Evolutionary conservation across 2,797 vertebrate genomes (phyloP).

Genomic region (Macropus fuliginosus): DNA sequence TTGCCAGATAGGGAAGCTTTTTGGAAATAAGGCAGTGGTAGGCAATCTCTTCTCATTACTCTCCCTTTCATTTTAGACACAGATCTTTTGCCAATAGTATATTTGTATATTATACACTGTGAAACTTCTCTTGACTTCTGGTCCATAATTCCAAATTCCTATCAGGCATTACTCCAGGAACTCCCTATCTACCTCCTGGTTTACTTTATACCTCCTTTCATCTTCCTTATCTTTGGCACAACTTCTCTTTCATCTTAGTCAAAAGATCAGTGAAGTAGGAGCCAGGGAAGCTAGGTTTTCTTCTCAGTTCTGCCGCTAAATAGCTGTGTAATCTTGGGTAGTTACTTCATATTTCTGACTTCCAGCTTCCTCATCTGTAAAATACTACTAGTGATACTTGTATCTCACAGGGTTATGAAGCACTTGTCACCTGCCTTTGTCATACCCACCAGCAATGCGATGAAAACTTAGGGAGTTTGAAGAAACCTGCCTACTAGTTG

Average conservation of each 20-base stretch:
- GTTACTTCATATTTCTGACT: neutral
- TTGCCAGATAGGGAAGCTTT: neutral
- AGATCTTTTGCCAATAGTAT: neutral
- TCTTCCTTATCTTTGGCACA: neutral
- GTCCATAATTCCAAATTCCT: neutral
- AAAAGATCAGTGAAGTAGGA: neutral
- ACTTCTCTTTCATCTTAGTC: neutral
- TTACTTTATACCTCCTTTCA: neutral
- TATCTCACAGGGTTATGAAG: neutral
- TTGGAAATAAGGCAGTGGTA: neutral
- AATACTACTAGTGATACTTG: neutral
- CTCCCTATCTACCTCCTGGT: neutral
- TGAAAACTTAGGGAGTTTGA: neutral
- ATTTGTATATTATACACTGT: neutral
- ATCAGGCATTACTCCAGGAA: neutral
- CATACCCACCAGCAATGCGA: neutral
- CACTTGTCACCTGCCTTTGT: neutral
- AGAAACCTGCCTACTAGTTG: neutral
- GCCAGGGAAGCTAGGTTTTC: neutral
- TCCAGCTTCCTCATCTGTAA: neutral
- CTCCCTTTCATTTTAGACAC: neutral
- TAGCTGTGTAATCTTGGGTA: neutral
- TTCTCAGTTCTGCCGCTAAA: neutral
- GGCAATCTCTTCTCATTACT: neutral
- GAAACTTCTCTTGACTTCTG: neutral